Evolutionary conservation across 2,113 vertebrate species (phyloP).

Genomic region (Capra hircus): DNA sequence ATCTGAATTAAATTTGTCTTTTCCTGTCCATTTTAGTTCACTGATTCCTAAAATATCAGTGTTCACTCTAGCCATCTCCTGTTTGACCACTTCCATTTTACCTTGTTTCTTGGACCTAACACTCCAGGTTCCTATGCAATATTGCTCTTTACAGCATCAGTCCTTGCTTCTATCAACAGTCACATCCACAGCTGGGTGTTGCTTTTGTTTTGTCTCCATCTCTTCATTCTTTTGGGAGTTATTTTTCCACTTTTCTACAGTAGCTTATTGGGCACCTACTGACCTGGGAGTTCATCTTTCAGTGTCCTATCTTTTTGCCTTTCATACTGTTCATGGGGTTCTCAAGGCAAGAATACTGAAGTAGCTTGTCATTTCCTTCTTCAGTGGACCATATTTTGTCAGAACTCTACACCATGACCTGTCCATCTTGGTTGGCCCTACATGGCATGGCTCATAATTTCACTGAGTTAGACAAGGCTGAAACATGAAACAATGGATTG

Average conservation of each 20-base stretch:
- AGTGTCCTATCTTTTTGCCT: background rate
- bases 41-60: background rate
- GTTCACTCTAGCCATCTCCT: background rate
- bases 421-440: background rate
- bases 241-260: background rate
- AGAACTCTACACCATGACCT: background rate
- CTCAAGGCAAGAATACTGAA: background rate
- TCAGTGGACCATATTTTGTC: background rate
- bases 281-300: background rate
- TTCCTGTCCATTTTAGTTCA: background rate
- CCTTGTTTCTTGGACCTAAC: background rate
- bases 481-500: background rate
- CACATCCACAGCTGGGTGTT: background rate
- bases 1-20: background rate
- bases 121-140: background rate
- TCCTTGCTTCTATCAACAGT: background rate
- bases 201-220: background rate
- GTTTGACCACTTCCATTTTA: background rate
- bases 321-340: background rate
- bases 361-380: background rate
- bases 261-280: background rate
- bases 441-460: background rate
- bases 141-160: background rate
- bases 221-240: background rate
- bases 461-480: background rate